Percentiles rank a stretch among this genome's conserved stretches.
Evolutionary conservation across 2,888 invertebrate genomes (phyloP).

Genomic region (Agrochola circellaris): DNA sequence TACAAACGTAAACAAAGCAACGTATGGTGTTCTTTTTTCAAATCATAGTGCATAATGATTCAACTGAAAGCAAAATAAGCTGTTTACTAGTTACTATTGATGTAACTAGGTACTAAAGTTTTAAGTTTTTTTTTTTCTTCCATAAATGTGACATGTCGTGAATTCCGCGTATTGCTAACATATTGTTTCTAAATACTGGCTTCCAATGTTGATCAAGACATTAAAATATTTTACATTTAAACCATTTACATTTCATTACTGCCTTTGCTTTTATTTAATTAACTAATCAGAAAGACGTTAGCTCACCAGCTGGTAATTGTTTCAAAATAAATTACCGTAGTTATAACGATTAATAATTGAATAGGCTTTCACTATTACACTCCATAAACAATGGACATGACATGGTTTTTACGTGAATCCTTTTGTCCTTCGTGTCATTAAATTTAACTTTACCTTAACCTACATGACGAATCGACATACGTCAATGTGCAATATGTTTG

Average conservation of each 20-base stretch:
- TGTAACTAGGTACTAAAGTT: background rate
- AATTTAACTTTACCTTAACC: slow-evolving; percentile 28
- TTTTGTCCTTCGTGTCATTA: slow-evolving; percentile 22
- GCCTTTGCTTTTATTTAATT: background rate
- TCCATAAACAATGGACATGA: background rate
- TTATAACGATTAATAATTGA: background rate
- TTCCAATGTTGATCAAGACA: background rate
- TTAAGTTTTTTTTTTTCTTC: background rate
- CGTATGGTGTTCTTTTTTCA: slow-evolving; percentile 49
- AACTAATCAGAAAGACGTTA: background rate
- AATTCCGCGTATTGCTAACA: slow-evolving; percentile 2
- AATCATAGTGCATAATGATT: slow-evolving; percentile 15
- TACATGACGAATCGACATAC: slow-evolving; percentile 17
- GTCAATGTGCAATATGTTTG: slow-evolving; percentile 1
- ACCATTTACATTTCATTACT: background rate
- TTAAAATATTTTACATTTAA: background rate
- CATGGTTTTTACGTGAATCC: slow-evolving; percentile 17
- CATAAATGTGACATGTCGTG: slow-evolving; percentile 2
- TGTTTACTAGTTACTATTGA: background rate
- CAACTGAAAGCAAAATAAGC: slow-evolving; percentile 1
- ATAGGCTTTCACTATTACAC: slow-evolving; percentile 14
- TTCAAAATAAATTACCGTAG: slow-evolving; percentile 1
- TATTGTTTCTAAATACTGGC: background rate
- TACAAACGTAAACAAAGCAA: slow-evolving; percentile 65
- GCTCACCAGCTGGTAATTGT: background rate